Conservation (phyloP, 2,888 invertebrate genomes). For the Orthosia cruda region DNA sequence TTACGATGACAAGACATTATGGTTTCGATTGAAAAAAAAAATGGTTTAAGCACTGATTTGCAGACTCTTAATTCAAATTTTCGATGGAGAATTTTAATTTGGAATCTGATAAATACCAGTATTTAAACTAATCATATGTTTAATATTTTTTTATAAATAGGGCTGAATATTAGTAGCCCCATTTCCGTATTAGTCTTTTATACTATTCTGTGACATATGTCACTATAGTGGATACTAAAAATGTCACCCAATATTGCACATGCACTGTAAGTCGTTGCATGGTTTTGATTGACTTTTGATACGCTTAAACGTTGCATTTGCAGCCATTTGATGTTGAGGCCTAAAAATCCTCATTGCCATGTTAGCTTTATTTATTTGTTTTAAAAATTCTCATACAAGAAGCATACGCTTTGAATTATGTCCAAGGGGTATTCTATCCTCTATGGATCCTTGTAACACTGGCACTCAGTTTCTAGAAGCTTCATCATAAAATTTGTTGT, state of each 20-base stretch:
- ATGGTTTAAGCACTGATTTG: no score
- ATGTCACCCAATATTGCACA: constrained; percentile 50
- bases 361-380: constrained; percentile 43
- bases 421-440: neutral
- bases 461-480: constrained; percentile 15
- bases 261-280: constrained; percentile 61
- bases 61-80: no score
- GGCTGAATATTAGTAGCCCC: no score
- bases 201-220: neutral
- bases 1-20: neutral
- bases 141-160: no score
- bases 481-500: neutral
- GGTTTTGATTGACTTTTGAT: constrained; percentile 51
- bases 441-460: constrained; percentile 5
- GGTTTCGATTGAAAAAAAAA: no score
- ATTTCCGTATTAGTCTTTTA: no score
- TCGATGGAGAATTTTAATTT: no score
- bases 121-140: no score
- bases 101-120: no score
- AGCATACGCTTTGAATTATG: neutral
- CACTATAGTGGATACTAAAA: constrained; percentile 15
- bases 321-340: constrained; percentile 15
- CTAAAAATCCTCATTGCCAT: constrained; percentile 18
- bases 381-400: neutral
- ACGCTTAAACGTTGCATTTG: constrained; percentile 45